Conservation (phyloP, 2,113 vertebrate genomes). For the Oryzias celebensis region DNA sequence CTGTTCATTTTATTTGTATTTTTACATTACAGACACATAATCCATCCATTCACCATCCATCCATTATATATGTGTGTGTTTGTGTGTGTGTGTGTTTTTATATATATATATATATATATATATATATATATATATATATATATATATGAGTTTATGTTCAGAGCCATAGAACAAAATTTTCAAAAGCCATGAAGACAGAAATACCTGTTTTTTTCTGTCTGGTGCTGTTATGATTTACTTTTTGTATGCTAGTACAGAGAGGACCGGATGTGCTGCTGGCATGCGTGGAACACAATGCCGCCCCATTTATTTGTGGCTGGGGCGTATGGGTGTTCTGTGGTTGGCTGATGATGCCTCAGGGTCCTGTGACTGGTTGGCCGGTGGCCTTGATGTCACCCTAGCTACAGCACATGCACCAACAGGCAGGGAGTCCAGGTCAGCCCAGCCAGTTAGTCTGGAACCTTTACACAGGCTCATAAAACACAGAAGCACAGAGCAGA, state of each 20-base stretch:
- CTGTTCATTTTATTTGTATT: constrained; percentile 17
- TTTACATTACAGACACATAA: constrained; percentile 13
- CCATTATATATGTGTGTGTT: constrained; percentile 44
- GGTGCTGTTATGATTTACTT: constrained; percentile 33
- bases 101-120: background rate
- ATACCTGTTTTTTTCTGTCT: constrained; percentile 29
- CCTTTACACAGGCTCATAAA: constrained; percentile 77
- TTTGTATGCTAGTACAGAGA: constrained; percentile 27
- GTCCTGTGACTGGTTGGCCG: constrained; percentile 54
- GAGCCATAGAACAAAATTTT: too few species aligned
- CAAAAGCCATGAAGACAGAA: constrained; percentile 14
- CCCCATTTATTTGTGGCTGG: constrained; percentile 29
- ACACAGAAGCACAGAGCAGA: constrained; percentile 79
- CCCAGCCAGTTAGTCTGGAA: constrained; percentile 71
- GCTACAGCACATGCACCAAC: constrained; percentile 47
- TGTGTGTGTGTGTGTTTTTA: constrained; percentile 42
- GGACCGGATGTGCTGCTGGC: constrained; percentile 29
- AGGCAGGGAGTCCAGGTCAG: constrained; percentile 65
- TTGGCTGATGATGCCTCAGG: constrained; percentile 38
- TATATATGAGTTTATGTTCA: too few species aligned
- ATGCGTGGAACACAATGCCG: constrained; percentile 45
- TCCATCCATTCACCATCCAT: constrained; percentile 8
- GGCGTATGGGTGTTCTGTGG: constrained; percentile 29
- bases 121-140: too few species aligned
- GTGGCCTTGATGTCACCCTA: constrained; percentile 69